Conservation (phyloP, 2,113 vertebrate genomes). For the Caranx ignobilis region DNA sequence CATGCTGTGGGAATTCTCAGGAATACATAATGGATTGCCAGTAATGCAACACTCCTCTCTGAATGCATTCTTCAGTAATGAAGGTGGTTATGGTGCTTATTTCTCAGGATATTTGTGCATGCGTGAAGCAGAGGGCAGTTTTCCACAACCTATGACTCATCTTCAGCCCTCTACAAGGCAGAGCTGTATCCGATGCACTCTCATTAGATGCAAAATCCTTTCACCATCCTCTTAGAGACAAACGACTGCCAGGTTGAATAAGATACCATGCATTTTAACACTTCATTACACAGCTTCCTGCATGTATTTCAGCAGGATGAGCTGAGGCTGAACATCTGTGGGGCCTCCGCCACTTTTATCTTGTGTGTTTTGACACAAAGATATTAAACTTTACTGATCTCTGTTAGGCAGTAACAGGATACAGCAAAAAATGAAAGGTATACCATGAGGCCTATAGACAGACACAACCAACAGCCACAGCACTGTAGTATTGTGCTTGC, state of each 20-base stretch:
- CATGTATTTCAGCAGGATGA: slow-evolving; percentile 11
- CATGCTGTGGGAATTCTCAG: slow-evolving; percentile 49
- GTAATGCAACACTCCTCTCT: slow-evolving; percentile 55
- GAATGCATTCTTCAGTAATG: slow-evolving; percentile 63
- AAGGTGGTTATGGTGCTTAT: slow-evolving; percentile 30
- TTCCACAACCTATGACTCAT: slow-evolving; percentile 60
- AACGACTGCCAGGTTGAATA: slow-evolving; percentile 23
- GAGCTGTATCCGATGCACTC: slow-evolving; percentile 25
- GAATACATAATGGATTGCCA: slow-evolving; percentile 58
- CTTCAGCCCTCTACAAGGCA: slow-evolving; percentile 31
- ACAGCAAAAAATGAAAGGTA: not conserved
- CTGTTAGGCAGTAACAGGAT: not conserved
- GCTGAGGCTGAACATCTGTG: slow-evolving; percentile 20
- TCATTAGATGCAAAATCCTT: slow-evolving; percentile 5
- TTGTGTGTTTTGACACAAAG: slow-evolving; percentile 16
- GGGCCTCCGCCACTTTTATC: not conserved
- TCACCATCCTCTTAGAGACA: slow-evolving; percentile 14
- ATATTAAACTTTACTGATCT: slow-evolving; percentile 4
- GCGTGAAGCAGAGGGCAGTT: slow-evolving; percentile 12
- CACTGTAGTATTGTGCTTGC: not conserved
- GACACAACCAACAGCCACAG: not conserved
- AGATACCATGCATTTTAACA: slow-evolving; percentile 10
- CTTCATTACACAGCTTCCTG: slow-evolving; percentile 32
- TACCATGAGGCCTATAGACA: not conserved
- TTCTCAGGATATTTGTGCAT: slow-evolving; percentile 36